Conservation (phyloP, 1,140 invertebrate genomes). For the Lepidurus arcticus region DNA sequence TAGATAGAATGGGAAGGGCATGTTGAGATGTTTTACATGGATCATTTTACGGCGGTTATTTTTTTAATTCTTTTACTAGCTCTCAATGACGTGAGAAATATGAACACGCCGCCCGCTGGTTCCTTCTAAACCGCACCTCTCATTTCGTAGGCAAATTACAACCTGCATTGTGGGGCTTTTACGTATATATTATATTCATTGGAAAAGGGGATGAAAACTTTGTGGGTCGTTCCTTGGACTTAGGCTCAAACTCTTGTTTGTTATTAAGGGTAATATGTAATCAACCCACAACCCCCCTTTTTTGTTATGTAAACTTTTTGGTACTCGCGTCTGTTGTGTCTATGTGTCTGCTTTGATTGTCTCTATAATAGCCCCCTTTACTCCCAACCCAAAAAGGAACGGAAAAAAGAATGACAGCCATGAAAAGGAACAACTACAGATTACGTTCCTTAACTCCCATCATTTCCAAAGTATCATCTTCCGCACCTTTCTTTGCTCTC, state of each 20-base stretch:
- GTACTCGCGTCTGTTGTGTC: not conserved
- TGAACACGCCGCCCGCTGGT: conserved; percentile 12
- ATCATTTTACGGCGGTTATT: not conserved
- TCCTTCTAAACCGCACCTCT: conserved; percentile 4
- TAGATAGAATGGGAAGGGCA: not conserved
- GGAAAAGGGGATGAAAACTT: not conserved
- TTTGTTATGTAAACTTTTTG: not conserved
- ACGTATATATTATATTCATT: conserved; percentile 3
- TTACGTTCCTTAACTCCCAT: not conserved
- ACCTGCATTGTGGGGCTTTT: not conserved
- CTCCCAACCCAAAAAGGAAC: not conserved
- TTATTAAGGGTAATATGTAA: not conserved
- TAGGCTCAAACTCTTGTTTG: not conserved
- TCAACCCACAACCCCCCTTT: not conserved
- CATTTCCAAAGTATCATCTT: not conserved
- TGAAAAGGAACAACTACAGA: not conserved
- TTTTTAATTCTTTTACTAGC: not conserved
- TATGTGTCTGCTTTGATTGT: not conserved
- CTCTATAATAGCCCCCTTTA: not conserved
- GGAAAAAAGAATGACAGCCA: not conserved
- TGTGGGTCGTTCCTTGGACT: not conserved
- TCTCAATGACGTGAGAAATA: conserved; percentile 17
- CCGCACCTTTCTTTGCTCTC: not conserved
- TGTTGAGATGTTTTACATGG: not conserved
- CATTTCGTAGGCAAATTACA: conserved; percentile 19